phyloP scores from a whole-genome alignment of 2,888 invertebrate species.

The Pyrochroa serraticornis region DNA sequence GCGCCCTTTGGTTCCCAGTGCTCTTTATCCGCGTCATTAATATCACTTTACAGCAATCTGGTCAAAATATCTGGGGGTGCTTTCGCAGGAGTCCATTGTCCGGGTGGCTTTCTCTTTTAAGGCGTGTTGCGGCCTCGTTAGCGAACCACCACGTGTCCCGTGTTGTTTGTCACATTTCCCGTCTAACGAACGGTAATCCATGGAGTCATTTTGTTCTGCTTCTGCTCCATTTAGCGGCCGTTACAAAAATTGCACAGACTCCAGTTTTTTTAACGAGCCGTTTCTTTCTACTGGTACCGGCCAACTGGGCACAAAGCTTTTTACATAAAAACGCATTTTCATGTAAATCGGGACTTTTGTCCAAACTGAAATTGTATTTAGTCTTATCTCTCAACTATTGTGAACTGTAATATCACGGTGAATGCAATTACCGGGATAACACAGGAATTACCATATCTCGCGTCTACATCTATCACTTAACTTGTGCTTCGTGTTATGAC shows the following conservation, averaged over 20 bases:
- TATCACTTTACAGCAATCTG: slow-evolving; percentile 3
- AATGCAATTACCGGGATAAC: slow-evolving; percentile 15
- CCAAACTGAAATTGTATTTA: not conserved
- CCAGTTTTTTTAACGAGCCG: not conserved
- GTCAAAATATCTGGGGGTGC: not conserved
- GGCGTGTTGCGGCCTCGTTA: not conserved
- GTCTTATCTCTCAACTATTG: not conserved
- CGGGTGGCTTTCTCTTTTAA: not conserved
- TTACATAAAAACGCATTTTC: not conserved
- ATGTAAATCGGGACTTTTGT: slow-evolving; percentile 3
- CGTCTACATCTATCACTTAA: slow-evolving; percentile 13
- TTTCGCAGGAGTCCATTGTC: not conserved
- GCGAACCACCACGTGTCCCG: not conserved
- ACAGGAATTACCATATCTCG: slow-evolving; percentile 15
- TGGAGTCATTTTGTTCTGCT: not conserved
- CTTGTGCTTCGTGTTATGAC: not conserved
- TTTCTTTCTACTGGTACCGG: not conserved
- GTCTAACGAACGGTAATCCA: not conserved
- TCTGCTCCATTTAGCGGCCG: not conserved
- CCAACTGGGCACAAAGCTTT: not conserved
- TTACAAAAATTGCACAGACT: not conserved
- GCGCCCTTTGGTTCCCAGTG: not conserved
- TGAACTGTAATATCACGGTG: slow-evolving; percentile 8
- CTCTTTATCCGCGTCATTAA: not conserved
- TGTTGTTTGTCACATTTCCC: not conserved